Conservation (phyloP, 2,113 vertebrate genomes). For the Dasyurus viverrinus region DNA sequence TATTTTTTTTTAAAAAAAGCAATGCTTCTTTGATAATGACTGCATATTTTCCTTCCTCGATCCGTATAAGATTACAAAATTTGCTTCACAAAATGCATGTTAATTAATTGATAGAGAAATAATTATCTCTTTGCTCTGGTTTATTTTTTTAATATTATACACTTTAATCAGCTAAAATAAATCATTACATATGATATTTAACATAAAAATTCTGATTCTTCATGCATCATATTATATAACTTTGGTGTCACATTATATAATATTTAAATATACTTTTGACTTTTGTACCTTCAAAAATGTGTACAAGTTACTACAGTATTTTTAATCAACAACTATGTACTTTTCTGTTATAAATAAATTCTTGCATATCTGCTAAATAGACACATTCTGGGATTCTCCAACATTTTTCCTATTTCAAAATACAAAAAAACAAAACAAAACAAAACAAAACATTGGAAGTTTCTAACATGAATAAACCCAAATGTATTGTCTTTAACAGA, state of each 20-base stretch:
- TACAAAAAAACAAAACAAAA: conserved; percentile 70
- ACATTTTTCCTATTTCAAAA: conserved; percentile 77
- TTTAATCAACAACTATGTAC: conserved; percentile 76
- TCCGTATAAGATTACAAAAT: no score
- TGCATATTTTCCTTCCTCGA: no score
- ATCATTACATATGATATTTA: conserved; percentile 64
- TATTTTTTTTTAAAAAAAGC: no score
- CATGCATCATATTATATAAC: conserved; percentile 83
- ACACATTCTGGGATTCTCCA: conserved; percentile 80
- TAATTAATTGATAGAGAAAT: no score
- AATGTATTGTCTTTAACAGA: conserved; percentile 67
- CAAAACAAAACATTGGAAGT: conserved; percentile 80
- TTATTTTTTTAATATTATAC: conserved; percentile 71
- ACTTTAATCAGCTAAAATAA: conserved; percentile 81
- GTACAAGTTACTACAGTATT: conserved; percentile 73
- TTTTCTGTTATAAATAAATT: conserved; percentile 76
- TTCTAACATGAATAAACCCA: conserved; percentile 75
- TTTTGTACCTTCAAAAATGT: conserved; percentile 78
- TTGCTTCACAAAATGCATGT: no score
- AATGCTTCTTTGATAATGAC: no score
- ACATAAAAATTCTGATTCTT: conserved; percentile 79
- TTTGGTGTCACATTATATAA: conserved; percentile 77
- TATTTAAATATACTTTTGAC: conserved; percentile 69
- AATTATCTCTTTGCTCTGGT: no score
- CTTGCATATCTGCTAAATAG: conserved; percentile 77